Percentiles rank a stretch among this genome's conserved stretches.
These are phyloP conservation scores for Thryonomys swinderianus DNA, from an alignment of 2,113 vertebrate genomes.

Conservation along the genomic window DNA sequence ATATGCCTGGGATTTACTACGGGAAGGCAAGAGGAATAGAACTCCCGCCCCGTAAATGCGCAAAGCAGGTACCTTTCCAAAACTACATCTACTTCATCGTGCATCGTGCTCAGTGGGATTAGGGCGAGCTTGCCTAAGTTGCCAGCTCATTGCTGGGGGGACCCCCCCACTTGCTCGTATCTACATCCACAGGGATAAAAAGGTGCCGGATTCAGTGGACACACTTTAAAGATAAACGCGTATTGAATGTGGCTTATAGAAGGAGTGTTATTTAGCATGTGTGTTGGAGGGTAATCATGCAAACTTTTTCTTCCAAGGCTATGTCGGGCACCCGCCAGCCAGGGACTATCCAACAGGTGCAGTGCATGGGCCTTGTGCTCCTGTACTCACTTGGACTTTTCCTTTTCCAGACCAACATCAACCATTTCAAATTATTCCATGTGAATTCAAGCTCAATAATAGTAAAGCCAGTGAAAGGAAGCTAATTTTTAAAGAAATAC, in stretches of 20 bases:
- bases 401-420: neutral
- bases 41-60: slow-evolving; percentile 8
- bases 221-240: slow-evolving; percentile 8
- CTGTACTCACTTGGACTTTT: neutral
- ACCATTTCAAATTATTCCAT: neutral
- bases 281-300: neutral
- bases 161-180: neutral
- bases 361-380: neutral
- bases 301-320: neutral
- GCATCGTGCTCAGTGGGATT: neutral
- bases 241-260: neutral
- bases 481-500: slow-evolving; percentile 23
- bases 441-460: neutral
- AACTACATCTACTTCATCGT: neutral
- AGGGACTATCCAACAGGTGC: slow-evolving; percentile 43
- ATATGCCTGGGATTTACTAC: slow-evolving; percentile 8
- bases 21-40: neutral
- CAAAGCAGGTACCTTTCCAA: neutral
- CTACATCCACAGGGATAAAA: neutral
- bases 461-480: neutral
- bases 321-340: neutral
- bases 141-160: no score
- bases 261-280: neutral
- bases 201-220: neutral
- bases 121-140: neutral